Percentiles rank a stretch among this genome's conserved stretches.
phyloP scores from a whole-genome alignment of 2,113 vertebrate genomes.

The Laticauda colubrina region DNA sequence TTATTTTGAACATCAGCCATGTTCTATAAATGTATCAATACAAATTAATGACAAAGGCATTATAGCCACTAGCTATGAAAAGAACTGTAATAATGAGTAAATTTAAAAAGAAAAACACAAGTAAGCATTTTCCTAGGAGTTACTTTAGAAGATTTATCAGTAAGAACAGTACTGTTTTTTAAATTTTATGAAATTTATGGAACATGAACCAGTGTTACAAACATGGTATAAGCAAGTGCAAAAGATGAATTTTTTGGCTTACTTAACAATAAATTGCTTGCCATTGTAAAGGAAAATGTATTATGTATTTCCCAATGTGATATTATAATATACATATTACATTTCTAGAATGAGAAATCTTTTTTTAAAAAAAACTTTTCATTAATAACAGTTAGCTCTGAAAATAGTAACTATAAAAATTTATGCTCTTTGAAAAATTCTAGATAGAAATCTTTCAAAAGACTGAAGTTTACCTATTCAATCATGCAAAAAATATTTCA shows the following conservation, averaged over 20 bases:
- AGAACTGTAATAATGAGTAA: neutral
- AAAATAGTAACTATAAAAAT: accelerated
- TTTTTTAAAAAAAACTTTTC: neutral
- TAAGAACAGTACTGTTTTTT: neutral
- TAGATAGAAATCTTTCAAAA: neutral
- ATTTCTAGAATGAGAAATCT: neutral
- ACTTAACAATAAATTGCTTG: neutral
- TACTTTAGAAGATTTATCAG: neutral
- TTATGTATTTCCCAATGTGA: neutral
- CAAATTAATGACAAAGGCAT: constrained; percentile 4
- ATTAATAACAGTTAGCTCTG: neutral
- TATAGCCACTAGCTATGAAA: neutral
- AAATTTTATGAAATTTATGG: neutral
- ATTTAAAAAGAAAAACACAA: neutral
- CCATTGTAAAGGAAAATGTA: neutral
- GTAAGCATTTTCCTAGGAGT: neutral
- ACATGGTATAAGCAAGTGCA: neutral
- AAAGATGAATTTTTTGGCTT: neutral
- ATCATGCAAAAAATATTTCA: neutral
- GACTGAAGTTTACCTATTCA: neutral
- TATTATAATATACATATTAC: neutral
- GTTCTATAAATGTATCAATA: constrained; percentile 1
- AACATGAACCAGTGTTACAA: neutral
- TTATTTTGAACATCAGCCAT: constrained; percentile 54
- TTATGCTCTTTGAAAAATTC: accelerated